These are phyloP conservation scores for Cryptomyrus ogoouensis DNA, from an alignment of 2,113 vertebrate genomes.

Conservation along the genomic window DNA sequence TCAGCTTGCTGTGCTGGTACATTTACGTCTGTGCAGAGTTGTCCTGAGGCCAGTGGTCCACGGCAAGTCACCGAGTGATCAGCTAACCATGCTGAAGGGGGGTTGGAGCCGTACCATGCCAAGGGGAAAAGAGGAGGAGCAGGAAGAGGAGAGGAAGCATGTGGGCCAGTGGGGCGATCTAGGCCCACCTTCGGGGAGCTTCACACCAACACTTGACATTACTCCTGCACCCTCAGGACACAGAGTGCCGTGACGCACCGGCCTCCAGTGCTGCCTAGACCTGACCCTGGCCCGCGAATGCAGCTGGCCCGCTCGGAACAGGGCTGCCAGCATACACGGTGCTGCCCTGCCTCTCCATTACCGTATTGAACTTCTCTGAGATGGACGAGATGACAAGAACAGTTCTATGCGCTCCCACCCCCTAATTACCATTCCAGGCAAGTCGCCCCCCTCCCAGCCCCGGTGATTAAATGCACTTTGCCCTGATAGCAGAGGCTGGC, in stretches of 20 bases:
- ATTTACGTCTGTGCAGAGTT: background rate
- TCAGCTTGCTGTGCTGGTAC: background rate
- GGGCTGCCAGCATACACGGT: background rate
- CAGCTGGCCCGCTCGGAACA: background rate
- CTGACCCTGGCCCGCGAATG: background rate
- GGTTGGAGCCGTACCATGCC: too few relatives aligned
- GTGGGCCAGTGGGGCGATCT: too few relatives aligned
- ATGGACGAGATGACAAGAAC: conserved; percentile 63
- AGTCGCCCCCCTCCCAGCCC: conserved; percentile 54
- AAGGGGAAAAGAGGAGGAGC: background rate
- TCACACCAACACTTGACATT: background rate
- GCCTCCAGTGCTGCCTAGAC: background rate
- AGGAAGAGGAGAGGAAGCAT: background rate
- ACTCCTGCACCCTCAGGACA: background rate
- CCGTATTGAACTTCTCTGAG: conserved; percentile 61
- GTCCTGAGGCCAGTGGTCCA: background rate
- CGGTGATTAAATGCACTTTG: conserved; percentile 64
- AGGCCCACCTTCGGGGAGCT: background rate
- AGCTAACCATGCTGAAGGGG: background rate
- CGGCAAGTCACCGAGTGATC: background rate
- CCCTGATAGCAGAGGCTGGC: conserved; percentile 20
- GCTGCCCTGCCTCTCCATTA: conserved; percentile 58
- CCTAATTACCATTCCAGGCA: conserved; percentile 50
- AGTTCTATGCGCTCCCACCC: conserved; percentile 44
- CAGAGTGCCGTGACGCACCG: background rate